Percentiles rank a stretch among this genome's conserved stretches.
phyloP scores from a whole-genome alignment of 2,797 vertebrate species.

The Saxicola maurus region DNA sequence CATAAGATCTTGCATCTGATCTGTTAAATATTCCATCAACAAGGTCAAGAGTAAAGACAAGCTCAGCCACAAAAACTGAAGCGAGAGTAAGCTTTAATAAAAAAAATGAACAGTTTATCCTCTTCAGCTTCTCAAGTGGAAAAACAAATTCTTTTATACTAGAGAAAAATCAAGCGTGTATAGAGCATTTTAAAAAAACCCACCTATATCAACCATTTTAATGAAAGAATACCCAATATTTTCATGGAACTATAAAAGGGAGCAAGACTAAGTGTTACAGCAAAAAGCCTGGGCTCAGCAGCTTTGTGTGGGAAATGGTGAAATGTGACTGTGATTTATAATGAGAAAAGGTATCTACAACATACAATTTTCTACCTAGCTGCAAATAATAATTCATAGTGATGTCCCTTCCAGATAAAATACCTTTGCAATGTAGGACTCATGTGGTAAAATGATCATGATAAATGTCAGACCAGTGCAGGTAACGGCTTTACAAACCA shows the following conservation, averaged over 20 bases:
- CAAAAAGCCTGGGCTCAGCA: slow-evolving; percentile 90
- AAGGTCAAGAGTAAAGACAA: slow-evolving; percentile 69
- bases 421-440: slow-evolving; percentile 87
- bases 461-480: slow-evolving; percentile 94
- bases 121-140: slow-evolving; percentile 55
- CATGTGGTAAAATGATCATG: slow-evolving; percentile 89
- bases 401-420: slow-evolving; percentile 93
- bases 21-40: slow-evolving; percentile 63
- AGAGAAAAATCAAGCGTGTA: slow-evolving; percentile 18
- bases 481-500: slow-evolving; percentile 99
- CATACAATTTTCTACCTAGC: slow-evolving; percentile 99
- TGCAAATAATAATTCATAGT: slow-evolving; percentile 99
- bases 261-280: slow-evolving; percentile 59
- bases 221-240: slow-evolving; percentile 72
- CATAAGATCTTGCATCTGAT: slow-evolving; percentile 64
- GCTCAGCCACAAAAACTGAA: slow-evolving; percentile 45
- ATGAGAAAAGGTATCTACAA: slow-evolving; percentile 90
- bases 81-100: slow-evolving; percentile 50
- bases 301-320: slow-evolving; percentile 88
- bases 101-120: slow-evolving; percentile 61
- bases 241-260: slow-evolving; percentile 68
- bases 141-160: slow-evolving; percentile 45
- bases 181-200: background rate
- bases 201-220: slow-evolving; percentile 65
- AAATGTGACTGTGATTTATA: slow-evolving; percentile 98